A percentile compares a stretch with the other conserved stretches of the same genome.
These are phyloP conservation scores for Solenopsis fugax DNA, from an alignment of 1,140 invertebrate species.

Conservation along the genomic window DNA sequence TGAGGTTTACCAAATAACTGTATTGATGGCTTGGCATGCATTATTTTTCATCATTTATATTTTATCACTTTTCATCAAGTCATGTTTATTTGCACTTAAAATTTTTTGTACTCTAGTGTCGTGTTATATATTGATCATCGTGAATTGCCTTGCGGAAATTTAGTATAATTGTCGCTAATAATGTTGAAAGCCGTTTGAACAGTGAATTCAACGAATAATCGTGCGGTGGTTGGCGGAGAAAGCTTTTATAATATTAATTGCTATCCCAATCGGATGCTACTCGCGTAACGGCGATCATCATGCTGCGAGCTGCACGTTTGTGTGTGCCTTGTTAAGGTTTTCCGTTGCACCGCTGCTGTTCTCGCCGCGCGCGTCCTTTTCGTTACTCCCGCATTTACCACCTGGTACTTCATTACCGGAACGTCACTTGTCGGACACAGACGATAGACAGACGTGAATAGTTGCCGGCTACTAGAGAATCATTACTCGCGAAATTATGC, in stretches of 20 bases:
- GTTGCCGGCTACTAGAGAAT: conserved; percentile 41
- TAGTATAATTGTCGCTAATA: conserved; percentile 57
- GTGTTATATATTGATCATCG: conserved; percentile 23
- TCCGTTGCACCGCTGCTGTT: conserved; percentile 35
- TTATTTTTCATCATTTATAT: background rate
- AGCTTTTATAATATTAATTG: conserved; percentile 65
- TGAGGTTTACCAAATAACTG: conserved; percentile 40
- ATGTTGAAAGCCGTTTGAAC: conserved; percentile 57
- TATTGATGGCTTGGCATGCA: background rate
- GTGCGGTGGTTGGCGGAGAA: conserved; percentile 40
- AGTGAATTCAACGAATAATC: conserved; percentile 48
- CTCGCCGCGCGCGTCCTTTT: conserved; percentile 26
- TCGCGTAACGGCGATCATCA: conserved; percentile 48
- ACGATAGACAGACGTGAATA: conserved; percentile 55
- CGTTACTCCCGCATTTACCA: conserved; percentile 45
- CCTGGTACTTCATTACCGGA: conserved; percentile 60
- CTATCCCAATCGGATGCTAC: conserved; percentile 58
- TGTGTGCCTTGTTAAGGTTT: conserved; percentile 59
- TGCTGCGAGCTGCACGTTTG: conserved; percentile 43
- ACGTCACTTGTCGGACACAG: conserved; percentile 54
- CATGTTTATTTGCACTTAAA: conserved; percentile 45
- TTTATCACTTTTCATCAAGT: background rate
- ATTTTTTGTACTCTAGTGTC: conserved; percentile 17
- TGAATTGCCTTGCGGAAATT: conserved; percentile 62
- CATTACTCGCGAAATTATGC: conserved; percentile 60